These are phyloP conservation scores for Forbesichthys agassizii DNA, from an alignment of 2,113 vertebrate genomes.

Conservation along the genomic window DNA sequence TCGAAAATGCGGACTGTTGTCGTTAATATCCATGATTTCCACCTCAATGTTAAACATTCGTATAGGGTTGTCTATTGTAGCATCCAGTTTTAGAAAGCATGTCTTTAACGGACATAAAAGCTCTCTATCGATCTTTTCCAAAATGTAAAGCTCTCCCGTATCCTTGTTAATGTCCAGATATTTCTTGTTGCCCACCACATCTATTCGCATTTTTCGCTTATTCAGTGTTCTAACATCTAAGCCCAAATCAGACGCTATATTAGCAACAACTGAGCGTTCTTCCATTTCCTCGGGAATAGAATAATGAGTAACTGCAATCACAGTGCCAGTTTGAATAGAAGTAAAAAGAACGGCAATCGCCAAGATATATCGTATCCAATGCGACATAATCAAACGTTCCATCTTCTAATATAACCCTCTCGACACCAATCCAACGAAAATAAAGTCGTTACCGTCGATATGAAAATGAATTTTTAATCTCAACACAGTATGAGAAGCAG, in stretches of 20 bases:
- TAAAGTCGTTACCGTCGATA: too few relatives aligned
- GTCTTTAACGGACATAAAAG: background rate
- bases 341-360: slow-evolving; percentile 4
- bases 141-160: slow-evolving; percentile 74
- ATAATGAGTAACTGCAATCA: slow-evolving; percentile 61
- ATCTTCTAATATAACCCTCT: too few relatives aligned
- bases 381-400: too few relatives aligned
- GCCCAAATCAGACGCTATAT: slow-evolving; percentile 76
- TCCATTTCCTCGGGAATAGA: slow-evolving; percentile 75
- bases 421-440: too few relatives aligned
- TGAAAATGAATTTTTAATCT: too few relatives aligned
- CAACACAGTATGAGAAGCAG: too few relatives aligned
- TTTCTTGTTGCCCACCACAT: slow-evolving; percentile 56
- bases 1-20: slow-evolving; percentile 59
- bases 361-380: slow-evolving; percentile 28
- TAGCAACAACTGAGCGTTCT: slow-evolving; percentile 75
- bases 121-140: slow-evolving; percentile 78
- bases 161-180: slow-evolving; percentile 82
- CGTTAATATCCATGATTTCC: slow-evolving; percentile 68
- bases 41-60: slow-evolving; percentile 76
- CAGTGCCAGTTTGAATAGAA: background rate
- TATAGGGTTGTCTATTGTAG: slow-evolving; percentile 69
- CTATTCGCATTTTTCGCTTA: slow-evolving; percentile 61
- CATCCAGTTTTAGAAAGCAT: slow-evolving; percentile 72
- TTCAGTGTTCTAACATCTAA: slow-evolving; percentile 61